Evolutionary conservation across 1,140 invertebrate species (phyloP).

Genomic region (Nautilus pompilius): DNA sequence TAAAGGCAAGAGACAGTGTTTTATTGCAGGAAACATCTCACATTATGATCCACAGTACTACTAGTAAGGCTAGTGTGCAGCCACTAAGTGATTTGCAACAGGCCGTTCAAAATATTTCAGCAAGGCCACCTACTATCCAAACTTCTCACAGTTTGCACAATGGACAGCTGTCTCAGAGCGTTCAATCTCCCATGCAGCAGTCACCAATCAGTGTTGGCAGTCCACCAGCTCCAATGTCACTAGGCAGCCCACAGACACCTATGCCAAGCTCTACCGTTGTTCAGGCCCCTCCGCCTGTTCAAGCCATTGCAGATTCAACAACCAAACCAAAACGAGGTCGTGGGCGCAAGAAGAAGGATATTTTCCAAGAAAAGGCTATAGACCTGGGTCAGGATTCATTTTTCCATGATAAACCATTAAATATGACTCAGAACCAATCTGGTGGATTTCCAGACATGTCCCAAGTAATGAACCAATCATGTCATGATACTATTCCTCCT

Average conservation of each 20-base stretch:
- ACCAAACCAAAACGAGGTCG: constrained; percentile 41
- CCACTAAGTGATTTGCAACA: constrained; percentile 2
- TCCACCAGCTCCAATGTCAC: constrained; percentile 22
- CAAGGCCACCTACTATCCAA: constrained; percentile 7
- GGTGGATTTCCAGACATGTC: constrained; percentile 7
- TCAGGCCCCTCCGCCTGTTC: constrained; percentile 30
- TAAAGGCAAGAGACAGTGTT: neutral
- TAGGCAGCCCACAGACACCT: constrained; percentile 24
- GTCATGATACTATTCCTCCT: neutral
- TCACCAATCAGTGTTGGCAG: constrained; percentile 27
- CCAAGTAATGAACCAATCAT: constrained; percentile 13
- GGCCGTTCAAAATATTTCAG: constrained; percentile 9
- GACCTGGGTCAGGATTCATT: neutral
- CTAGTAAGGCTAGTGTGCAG: neutral
- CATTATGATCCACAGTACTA: constrained; percentile 1
- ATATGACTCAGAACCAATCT: constrained; percentile 4
- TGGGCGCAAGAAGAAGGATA: constrained; percentile 33
- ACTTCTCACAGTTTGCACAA: constrained; percentile 13
- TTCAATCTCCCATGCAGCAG: constrained; percentile 34
- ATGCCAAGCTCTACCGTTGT: constrained; percentile 29
- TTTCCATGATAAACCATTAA: constrained; percentile 12
- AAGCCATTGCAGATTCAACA: constrained; percentile 49
- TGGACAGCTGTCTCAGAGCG: constrained; percentile 14
- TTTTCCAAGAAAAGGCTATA: neutral
- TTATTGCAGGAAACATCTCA: constrained; percentile 1